Conservation (phyloP, 2,888 invertebrate genomes). For the Machimus atricapillus region DNA sequence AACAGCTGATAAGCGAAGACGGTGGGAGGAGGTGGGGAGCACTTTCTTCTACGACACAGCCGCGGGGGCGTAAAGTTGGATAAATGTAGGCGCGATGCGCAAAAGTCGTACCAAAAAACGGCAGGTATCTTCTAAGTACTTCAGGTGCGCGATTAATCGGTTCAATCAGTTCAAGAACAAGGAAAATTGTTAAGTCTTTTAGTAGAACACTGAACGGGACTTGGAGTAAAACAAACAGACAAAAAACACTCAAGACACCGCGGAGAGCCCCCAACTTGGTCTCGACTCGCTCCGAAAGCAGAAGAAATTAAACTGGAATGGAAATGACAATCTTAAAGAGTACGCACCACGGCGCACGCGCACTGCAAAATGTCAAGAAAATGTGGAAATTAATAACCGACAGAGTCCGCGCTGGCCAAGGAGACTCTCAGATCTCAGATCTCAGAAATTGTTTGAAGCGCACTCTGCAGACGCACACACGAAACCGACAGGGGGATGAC, state of each 20-base stretch:
- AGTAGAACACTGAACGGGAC: conserved; percentile 29
- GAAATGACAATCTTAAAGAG: neutral
- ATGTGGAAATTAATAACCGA: conserved; percentile 6
- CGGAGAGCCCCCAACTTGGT: neutral
- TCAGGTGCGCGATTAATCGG: neutral
- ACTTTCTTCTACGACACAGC: neutral
- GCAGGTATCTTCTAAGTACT: too few relatives aligned
- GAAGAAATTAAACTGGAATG: conserved; percentile 19
- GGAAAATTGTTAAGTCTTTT: neutral
- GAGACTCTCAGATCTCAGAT: neutral
- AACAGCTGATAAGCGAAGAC: neutral
- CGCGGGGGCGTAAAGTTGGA: neutral
- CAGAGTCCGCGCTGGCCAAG: neutral
- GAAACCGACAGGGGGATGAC: neutral
- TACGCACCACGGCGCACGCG: neutral
- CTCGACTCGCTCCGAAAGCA: neutral
- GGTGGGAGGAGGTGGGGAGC: neutral
- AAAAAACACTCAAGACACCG: neutral
- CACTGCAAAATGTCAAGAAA: neutral
- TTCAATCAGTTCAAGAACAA: neutral
- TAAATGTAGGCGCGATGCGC: neutral
- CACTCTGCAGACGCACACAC: neutral
- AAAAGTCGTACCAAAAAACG: neutral
- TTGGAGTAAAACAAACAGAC: conserved; percentile 12
- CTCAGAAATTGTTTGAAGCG: neutral